Conservation (phyloP, 2,888 invertebrate species). For the Theretra japonica region DNA sequence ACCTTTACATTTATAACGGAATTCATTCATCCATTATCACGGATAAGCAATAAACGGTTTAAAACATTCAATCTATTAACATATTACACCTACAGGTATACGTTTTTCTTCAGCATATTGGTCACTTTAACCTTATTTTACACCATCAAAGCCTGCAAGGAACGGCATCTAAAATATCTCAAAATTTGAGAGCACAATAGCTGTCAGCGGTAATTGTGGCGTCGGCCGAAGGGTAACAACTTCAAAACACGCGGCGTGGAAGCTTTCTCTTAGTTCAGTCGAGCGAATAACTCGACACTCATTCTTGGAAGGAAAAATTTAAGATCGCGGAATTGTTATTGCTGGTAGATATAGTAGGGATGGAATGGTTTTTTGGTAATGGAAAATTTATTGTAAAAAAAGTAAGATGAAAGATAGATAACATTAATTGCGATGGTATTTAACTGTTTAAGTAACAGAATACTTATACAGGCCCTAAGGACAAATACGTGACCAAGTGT, state of each 20-base stretch:
- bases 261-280: constrained; percentile 25
- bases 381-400: no score
- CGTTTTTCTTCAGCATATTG: background rate
- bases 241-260: constrained; percentile 6
- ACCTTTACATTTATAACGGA: no score
- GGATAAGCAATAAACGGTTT: no score
- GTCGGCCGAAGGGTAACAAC: constrained; percentile 7
- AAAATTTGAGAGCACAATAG: constrained; percentile 4
- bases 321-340: background rate
- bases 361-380: background rate
- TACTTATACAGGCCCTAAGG: no score
- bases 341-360: background rate
- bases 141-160: no score
- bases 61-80: no score
- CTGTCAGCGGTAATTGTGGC: constrained; percentile 11
- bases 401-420: no score
- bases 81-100: no score
- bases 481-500: no score
- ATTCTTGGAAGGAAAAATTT: constrained; percentile 22
- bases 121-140: background rate
- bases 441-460: no score
- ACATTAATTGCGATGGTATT: no score
- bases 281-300: constrained; percentile 24
- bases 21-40: no score
- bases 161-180: background rate